phyloP scores from a whole-genome alignment of 1,140 invertebrate genomes.

The Platyscapa corneri region DNA sequence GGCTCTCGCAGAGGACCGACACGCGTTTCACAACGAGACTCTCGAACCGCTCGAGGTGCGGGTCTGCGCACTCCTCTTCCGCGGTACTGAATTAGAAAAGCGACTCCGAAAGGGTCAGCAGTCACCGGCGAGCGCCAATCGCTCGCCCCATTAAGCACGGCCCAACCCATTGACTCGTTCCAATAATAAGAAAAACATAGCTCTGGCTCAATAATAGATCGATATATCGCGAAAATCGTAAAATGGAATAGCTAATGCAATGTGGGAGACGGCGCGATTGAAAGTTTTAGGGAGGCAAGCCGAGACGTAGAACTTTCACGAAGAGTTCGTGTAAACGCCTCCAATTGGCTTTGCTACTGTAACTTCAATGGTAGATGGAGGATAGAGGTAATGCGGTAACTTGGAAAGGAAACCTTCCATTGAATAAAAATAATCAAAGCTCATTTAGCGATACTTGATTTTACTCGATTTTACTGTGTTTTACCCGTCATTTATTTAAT shows the following conservation, averaged over 20 bases:
- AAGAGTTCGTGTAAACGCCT: no score
- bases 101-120: conserved; percentile 66
- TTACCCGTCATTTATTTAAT: background rate
- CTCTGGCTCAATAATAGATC: conserved; percentile 54
- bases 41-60: background rate
- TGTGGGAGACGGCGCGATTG: no score
- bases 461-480: background rate
- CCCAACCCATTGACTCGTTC: background rate
- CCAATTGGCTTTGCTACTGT: no score
- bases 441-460: no score
- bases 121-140: conserved; percentile 57
- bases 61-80: conserved; percentile 55
- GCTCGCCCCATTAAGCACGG: background rate
- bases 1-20: no score
- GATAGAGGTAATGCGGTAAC: no score
- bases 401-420: no score
- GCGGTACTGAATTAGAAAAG: conserved; percentile 67
- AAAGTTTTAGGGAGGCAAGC: background rate
- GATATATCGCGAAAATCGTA: conserved; percentile 22
- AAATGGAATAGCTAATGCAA: background rate
- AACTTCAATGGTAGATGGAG: no score
- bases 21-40: background rate
- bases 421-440: no score
- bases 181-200: conserved; percentile 41
- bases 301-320: no score